These are phyloP conservation scores for Glareola pratincola DNA, from an alignment of 2,113 vertebrate species.

Conservation along the genomic window DNA sequence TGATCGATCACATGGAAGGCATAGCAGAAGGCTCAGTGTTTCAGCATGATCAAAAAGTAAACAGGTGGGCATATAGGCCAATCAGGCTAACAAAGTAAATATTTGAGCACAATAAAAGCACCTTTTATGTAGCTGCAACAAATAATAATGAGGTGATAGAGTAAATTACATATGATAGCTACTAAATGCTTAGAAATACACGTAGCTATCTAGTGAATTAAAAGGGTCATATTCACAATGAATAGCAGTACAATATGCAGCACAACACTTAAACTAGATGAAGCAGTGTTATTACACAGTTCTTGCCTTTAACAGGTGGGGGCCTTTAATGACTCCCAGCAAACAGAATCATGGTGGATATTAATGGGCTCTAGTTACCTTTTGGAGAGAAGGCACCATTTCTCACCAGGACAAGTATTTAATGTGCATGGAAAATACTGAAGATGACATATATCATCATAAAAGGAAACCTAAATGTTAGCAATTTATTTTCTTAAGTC, in stretches of 20 bases:
- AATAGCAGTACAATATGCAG: background rate
- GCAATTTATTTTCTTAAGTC: background rate
- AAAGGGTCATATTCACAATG: background rate
- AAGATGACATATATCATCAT: background rate
- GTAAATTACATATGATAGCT: background rate
- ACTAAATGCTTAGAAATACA: background rate
- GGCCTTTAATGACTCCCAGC: background rate
- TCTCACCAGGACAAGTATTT: background rate
- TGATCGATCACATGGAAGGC: background rate
- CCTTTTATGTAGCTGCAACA: background rate
- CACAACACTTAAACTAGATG: background rate
- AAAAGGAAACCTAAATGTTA: background rate
- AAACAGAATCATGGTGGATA: background rate
- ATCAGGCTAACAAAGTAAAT: conserved; percentile 20
- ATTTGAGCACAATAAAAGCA: conserved; percentile 8
- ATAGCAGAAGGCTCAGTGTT: background rate
- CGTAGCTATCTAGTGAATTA: background rate
- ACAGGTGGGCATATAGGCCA: background rate
- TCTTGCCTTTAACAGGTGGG: background rate
- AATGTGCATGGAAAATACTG: background rate
- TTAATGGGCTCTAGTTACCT: background rate
- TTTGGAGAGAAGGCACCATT: background rate
- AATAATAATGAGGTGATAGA: conserved; percentile 18
- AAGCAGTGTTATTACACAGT: background rate
- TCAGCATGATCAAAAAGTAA: conserved; percentile 2